Evolutionary conservation across 2,888 invertebrate species (phyloP), one percentile per base, ranked within the genome.

Genomic region (Stenotaenia linearis): DNA sequence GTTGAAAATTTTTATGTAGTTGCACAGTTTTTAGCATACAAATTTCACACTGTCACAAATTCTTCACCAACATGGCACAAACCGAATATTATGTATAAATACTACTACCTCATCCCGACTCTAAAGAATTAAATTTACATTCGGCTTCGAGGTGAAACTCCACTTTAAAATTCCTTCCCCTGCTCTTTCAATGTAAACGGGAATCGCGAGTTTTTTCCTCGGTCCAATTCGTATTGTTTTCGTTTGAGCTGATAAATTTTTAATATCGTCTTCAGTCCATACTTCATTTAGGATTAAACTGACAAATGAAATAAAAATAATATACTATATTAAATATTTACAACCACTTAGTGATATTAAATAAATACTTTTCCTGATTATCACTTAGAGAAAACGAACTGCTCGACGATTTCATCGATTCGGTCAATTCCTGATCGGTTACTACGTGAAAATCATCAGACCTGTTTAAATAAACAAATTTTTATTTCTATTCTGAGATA

Each of bases 101-200:
- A n/a, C n/a, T n/a, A n/a, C n/a, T n/a, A n/a, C n/a, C n/a, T n/a
- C n/a, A n/a, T n/a, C n/a, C n/a, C n/a, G n/a, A n/a, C n/a, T n/a
- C n/a, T n/a, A n/a, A n/a, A n/a, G n/a, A n/a, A n/a, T n/a, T n/a
- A n/a, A n/a, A n/a, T 40, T 40, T 82, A 86, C 87, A 84, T 86
- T 86, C 21, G 86, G 85, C 40, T 85, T 83, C 4, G 86, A 85
- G 0, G 85, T 83, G 81, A 87, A 86, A 80, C 85, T 84, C 87
- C 87, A 87, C 69, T 83, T 83, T 28, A 87, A 82, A 45, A 83
- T 83, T 23, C 84, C 83, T 18, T 84, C 83, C 5, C 82, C 79
- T 21, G 82, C 81, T 23, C 21, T 56, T 21, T 84, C 83, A 77
- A 84, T 81, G 56, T 83, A 78, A 6, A 87, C 83, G 10, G 86